Evolutionary conservation across 2,888 invertebrate species (phyloP).

Genomic region (Griposia aprilina): DNA sequence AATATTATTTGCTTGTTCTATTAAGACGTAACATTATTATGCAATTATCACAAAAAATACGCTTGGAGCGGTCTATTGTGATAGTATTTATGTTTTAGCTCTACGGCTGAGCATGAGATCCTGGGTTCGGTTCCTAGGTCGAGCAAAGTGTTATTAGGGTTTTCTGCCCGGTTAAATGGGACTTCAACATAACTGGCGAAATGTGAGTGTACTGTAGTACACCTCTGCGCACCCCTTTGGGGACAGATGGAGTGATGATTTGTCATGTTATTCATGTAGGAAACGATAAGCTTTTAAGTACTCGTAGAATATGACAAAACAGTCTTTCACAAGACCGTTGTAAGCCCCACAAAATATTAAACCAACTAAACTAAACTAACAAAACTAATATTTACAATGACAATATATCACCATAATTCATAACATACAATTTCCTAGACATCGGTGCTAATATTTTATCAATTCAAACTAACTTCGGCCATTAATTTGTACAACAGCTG

Average conservation of each 20-base stretch:
- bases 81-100: not conserved
- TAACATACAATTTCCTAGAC: slow-evolving; percentile 45
- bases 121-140: not conserved
- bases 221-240: too few species aligned
- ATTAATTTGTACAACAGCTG: slow-evolving; percentile 65
- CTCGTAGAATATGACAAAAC: not conserved
- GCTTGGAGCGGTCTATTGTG: not conserved
- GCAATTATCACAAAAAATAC: slow-evolving; percentile 3
- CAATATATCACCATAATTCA: slow-evolving; percentile 47
- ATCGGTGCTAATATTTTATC: slow-evolving; percentile 61
- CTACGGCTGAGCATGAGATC: not conserved
- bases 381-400: slow-evolving; percentile 14
- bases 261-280: not conserved
- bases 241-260: too few species aligned
- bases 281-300: not conserved
- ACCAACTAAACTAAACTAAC: not conserved
- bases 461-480: slow-evolving; percentile 62
- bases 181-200: too few species aligned
- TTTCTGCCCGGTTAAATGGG: too few species aligned
- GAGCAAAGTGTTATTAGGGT: not conserved
- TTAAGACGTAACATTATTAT: slow-evolving; percentile 1
- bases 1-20: slow-evolving; percentile 31
- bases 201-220: too few species aligned
- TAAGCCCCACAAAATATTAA: slow-evolving; percentile 16
- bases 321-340: not conserved